phyloP scores from a whole-genome alignment of 2,888 invertebrate genomes.

The Patella pellucida region DNA sequence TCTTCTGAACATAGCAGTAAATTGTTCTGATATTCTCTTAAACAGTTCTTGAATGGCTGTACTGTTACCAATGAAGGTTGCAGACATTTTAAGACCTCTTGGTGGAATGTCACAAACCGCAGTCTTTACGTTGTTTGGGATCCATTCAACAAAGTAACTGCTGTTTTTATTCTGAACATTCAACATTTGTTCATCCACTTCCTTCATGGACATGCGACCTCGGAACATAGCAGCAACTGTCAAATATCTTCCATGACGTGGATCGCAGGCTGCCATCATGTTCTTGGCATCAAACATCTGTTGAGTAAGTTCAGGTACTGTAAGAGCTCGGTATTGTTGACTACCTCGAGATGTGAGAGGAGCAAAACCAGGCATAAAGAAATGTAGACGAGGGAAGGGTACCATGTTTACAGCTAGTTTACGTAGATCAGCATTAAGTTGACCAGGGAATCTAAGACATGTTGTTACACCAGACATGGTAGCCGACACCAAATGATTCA shows the following conservation, averaged over 20 bases:
- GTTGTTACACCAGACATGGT: constrained; percentile 9
- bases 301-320: constrained; percentile 2
- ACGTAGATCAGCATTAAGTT: background rate
- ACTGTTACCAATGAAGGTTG: constrained; percentile 4
- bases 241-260: background rate
- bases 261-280: constrained; percentile 1
- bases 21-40: constrained; percentile 1
- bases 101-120: constrained; percentile 8
- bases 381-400: constrained; percentile 2
- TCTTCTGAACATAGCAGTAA: constrained; percentile 6
- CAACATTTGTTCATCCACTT: constrained; percentile 6
- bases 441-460: constrained; percentile 4
- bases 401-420: constrained; percentile 4
- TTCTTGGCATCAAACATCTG: constrained; percentile 11
- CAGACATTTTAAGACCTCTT: constrained; percentile 9
- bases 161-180: constrained; percentile 9
- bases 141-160: constrained; percentile 11
- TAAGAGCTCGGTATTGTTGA: background rate
- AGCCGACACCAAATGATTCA: background rate
- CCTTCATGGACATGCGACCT: constrained; percentile 10
- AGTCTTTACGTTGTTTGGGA: constrained; percentile 2
- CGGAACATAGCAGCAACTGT: constrained; percentile 7
- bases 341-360: background rate
- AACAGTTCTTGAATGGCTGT: constrained; percentile 7
- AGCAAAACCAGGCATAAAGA: constrained; percentile 7